phyloP scores from a whole-genome alignment of 2,888 invertebrate species.

The Pomacea canaliculata region DNA sequence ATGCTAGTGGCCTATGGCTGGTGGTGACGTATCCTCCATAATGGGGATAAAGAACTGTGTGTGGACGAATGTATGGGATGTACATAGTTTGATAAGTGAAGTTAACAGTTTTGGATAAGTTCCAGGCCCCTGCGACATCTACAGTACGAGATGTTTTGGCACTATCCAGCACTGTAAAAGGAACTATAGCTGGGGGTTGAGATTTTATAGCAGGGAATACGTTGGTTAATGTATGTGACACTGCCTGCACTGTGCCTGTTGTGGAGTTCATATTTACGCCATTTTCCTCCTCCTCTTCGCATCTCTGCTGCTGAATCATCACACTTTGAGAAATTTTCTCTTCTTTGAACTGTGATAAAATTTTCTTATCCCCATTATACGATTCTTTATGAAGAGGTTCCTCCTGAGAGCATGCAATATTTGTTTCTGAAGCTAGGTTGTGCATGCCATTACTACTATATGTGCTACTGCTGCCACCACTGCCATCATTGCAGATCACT shows the following conservation, averaged over 20 bases:
- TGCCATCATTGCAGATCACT: no score
- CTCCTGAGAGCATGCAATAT: neutral
- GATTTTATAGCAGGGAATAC: no score
- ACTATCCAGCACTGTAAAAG: no score
- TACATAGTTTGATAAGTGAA: constrained; percentile 14
- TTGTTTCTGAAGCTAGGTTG: no score
- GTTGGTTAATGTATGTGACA: no score
- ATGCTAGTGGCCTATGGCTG: neutral
- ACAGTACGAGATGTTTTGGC: neutral
- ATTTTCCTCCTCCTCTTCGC: constrained; percentile 43
- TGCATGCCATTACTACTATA: no score
- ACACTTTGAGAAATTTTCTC: constrained; percentile 30
- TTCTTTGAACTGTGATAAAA: neutral
- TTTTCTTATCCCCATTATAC: neutral
- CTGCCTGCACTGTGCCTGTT: no score
- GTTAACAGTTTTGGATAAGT: constrained; percentile 21
- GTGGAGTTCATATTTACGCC: neutral
- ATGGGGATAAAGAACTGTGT: constrained; percentile 3
- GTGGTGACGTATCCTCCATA: neutral
- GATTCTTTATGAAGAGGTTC: neutral
- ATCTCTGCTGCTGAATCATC: constrained; percentile 54
- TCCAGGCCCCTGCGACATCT: constrained; percentile 2
- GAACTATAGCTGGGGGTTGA: no score
- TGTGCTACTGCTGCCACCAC: no score
- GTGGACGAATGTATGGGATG: neutral